A percentile compares a stretch with the other conserved stretches of the same genome.
Conservation (phyloP, 2,888 invertebrate genomes). For the Spodoptera littoralis region DNA sequence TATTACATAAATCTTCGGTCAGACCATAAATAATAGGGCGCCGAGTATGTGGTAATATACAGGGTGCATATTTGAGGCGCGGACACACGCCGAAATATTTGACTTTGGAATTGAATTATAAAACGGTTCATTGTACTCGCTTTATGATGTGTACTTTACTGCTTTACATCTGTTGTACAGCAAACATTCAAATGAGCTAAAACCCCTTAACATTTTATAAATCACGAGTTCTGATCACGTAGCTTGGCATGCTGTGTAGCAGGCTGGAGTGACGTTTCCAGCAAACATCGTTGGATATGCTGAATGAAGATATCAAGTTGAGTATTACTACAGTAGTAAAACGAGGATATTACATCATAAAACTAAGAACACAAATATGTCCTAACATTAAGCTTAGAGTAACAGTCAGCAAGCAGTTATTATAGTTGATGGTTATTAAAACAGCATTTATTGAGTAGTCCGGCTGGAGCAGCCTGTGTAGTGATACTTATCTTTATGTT, state of each 20-base stretch:
- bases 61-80: conserved; percentile 29
- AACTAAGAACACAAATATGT: too few relatives aligned
- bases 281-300: too few relatives aligned
- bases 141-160: background rate
- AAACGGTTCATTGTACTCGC: conserved; percentile 3
- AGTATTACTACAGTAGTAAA: too few relatives aligned
- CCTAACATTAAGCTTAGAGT: too few relatives aligned
- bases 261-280: too few relatives aligned
- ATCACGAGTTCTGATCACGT: too few relatives aligned
- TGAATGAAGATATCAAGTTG: too few relatives aligned
- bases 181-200: too few relatives aligned
- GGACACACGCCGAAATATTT: conserved; percentile 31
- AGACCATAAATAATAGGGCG: conserved; percentile 55
- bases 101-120: conserved; percentile 11
- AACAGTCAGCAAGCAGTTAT: background rate
- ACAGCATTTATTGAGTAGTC: background rate
- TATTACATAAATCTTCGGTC: conserved; percentile 48
- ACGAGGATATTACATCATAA: too few relatives aligned
- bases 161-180: too few relatives aligned
- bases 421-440: conserved; percentile 13
- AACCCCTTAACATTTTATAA: too few relatives aligned
- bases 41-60: conserved; percentile 41
- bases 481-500: conserved; percentile 49
- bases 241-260: too few relatives aligned
- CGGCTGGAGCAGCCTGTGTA: conserved; percentile 23